Base-by-base conservation (phyloP, 2,888 invertebrate genomes). In the Spilosoma lubricipeda region DNA sequence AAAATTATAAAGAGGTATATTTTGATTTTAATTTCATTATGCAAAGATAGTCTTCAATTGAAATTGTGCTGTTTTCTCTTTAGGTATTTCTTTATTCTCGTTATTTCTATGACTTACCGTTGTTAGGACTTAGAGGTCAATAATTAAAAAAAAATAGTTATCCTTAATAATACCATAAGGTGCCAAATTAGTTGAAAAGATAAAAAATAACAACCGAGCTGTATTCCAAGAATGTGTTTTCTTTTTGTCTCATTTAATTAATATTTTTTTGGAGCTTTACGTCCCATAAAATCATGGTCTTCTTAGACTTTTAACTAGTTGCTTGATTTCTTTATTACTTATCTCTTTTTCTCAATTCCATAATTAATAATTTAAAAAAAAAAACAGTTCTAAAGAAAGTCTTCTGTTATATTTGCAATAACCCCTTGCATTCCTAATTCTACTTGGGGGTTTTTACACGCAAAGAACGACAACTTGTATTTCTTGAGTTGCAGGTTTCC, bases 1-100 rank as follows among this genome's bases (percentile, higher is more conserved):
- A 33, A 76, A 76, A 67, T 65, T 76, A 71, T 67, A 78, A 76
- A 72, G 66, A 78, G 67, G 68, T 56, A 65, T 74, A 76, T 68
- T 76, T 56, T 75, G 70, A 67, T 72, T 56, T 36, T 56, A 52
- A 73, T 79, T 69, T 63, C 15, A 42, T 27, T 27, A 13, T 20
- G 18, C 27, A 27, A 67, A 67, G 36, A 18, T 30, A 15, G 18
- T 63, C 5, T 1, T 30, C 2, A 30, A 63, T 7, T 30, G 30
- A 15, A 30, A 8, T 4, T 30, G 13, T 13, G 4, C 15, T 59
- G 13, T 59, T 13, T 30, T 59, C n/a, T 56, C n/a, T 48, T 20
- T 20, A 15, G 45, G 15, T 15, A 45, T 45, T 45, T 45, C n/a
- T 42, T 39, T 39, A 39, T 39, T 15, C 15, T 45, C 45, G 45